Evolutionary conservation across 35 echinoderm and acorn worm genomes (phyloP), one percentile per base, ranked within the genome.

Genomic region (Apostichopus californicus): DNA sequence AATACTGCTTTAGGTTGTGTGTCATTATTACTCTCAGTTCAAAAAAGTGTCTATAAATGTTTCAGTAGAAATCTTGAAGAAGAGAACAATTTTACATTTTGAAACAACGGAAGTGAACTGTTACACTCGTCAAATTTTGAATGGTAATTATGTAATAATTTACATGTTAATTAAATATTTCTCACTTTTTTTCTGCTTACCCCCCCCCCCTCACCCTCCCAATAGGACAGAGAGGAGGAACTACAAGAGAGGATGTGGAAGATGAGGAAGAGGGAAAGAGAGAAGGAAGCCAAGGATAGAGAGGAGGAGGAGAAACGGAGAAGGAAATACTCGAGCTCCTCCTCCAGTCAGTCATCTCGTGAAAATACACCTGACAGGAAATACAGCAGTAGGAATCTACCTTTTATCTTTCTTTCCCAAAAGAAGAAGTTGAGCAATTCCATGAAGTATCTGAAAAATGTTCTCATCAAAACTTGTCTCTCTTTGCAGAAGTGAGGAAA

Each of bases 151-250:
- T 22, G 17, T 77, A 10, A 78, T 22, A 8, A 7, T 34, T 78
- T 78, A 4, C 52, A 8, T 22, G 17, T 9, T 13, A 25, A 7
- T 25, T 7, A 25, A 72, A 6, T 78, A 11, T 20, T 5, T 24
- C 52, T 24, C 26, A 28, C 26, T 28, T 28, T 25, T 25, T 25
- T 28, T 28, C 26, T 28, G 26, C 26, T 28, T 28, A 28, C 26
- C 26, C 26, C 26, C 26, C 1, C 26, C 26, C 26, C 78, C 10
- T 86, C 3, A 77, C 55, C 66, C 10, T 96, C 17, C 79, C 13
- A 86, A 54, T 77, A 98, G 96, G 94, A 95, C 7, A 56, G 96
- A 54, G 96, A 98, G 72, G 93, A 98, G 60, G 96, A 94, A 54
- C 91, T 98, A 9, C 91, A 93, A 66, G 96, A 98, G 60, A 93